Evolutionary conservation across 1,140 invertebrate species (phyloP).

Genomic region (Lasaia peninsularis): DNA sequence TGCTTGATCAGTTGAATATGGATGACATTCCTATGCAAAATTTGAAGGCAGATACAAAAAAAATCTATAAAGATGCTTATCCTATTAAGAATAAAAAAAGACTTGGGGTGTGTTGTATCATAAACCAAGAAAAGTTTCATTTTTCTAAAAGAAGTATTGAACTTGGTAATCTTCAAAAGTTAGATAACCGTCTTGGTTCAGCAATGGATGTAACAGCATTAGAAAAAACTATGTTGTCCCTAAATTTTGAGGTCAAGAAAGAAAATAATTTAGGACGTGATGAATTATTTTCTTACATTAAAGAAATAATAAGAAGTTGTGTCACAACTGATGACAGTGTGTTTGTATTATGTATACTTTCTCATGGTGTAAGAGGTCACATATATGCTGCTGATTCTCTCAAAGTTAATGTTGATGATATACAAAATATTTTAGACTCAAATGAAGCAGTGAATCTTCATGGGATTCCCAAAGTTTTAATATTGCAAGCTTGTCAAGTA

Average conservation of each 20-base stretch:
- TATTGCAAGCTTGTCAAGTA: conserved; percentile 68
- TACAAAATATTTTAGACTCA: conserved; percentile 55
- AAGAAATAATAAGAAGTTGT: conserved; percentile 41
- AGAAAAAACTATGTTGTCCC: conserved; percentile 45
- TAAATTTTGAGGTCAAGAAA: conserved; percentile 55
- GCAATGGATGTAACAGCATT: conserved; percentile 43
- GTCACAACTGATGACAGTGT: conserved; percentile 51
- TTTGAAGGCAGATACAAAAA: conserved; percentile 52
- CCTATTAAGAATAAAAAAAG: conserved; percentile 46
- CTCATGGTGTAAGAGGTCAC: conserved; percentile 60
- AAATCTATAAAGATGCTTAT: conserved; percentile 40
- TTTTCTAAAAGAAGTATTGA: conserved; percentile 55
- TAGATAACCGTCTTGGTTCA: conserved; percentile 46
- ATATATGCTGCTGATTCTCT: conserved; percentile 65
- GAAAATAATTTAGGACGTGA: conserved; percentile 43
- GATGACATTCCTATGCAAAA: conserved; percentile 33
- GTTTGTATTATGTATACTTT: conserved; percentile 64
- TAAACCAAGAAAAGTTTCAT: conserved; percentile 66
- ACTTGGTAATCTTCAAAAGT: conserved; percentile 16
- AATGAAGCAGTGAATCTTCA: conserved; percentile 43
- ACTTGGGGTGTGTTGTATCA: conserved; percentile 60
- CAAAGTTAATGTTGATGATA: conserved; percentile 57
- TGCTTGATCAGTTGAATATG: conserved; percentile 33
- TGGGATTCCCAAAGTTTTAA: conserved; percentile 57
- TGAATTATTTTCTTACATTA: conserved; percentile 48